phyloP scores from a whole-genome alignment of 2,113 vertebrate species.

The Pantherophis guttatus region DNA sequence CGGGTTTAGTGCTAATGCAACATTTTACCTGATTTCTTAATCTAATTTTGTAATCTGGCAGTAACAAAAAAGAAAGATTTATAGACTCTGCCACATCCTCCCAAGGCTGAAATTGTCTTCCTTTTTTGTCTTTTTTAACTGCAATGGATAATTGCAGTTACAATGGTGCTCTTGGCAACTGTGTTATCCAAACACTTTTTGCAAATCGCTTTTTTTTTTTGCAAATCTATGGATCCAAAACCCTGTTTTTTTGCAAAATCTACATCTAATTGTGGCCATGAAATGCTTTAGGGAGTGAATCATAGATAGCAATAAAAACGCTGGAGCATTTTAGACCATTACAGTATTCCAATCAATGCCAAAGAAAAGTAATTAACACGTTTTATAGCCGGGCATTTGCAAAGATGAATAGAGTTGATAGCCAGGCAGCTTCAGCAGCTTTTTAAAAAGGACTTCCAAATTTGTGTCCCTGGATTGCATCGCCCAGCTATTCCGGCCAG shows the following conservation, averaged over 20 bases:
- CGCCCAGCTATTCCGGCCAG: not conserved
- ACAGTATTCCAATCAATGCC: not conserved
- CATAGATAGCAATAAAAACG: not conserved
- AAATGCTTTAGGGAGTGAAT: not conserved
- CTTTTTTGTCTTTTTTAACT: not conserved
- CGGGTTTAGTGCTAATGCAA: slow-evolving; percentile 6
- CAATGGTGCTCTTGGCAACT: not conserved
- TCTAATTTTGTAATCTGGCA: not conserved
- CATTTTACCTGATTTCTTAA: not conserved
- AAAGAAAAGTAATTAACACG: not conserved
- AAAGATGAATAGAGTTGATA: not conserved
- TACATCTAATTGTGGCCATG: not conserved
- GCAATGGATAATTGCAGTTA: not conserved
- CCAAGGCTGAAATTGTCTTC: not conserved
- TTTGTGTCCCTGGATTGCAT: not conserved
- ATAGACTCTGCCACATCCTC: slow-evolving; percentile 5
- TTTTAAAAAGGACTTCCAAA: not conserved
- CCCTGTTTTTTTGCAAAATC: not conserved
- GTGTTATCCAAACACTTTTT: not conserved
- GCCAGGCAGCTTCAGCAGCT: not conserved
- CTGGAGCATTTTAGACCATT: not conserved
- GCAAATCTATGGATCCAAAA: not conserved
- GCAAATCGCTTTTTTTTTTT: not conserved
- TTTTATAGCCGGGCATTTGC: not conserved
- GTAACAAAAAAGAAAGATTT: not conserved